These are phyloP conservation scores for Laticauda laticaudata DNA, from an alignment of 2,113 vertebrate genomes.

Conservation along the genomic window DNA sequence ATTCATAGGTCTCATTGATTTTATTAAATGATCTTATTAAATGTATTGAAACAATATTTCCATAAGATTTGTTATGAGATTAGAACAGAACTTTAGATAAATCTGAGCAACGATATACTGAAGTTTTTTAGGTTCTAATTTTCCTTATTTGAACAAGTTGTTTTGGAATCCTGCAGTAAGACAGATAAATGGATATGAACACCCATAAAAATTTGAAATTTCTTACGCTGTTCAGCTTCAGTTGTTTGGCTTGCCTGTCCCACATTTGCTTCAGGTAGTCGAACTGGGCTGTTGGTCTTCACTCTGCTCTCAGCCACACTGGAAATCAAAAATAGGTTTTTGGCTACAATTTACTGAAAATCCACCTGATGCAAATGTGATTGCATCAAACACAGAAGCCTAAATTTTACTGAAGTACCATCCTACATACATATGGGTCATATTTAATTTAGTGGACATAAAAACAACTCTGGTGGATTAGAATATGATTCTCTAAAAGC, in stretches of 20 bases:
- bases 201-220: not conserved
- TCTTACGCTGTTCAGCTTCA: constrained; percentile 84
- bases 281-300: constrained; percentile 86
- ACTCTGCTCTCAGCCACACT: constrained; percentile 80
- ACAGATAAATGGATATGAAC: not conserved
- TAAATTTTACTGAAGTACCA: not conserved
- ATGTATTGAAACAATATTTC: not conserved
- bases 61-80: not conserved
- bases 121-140: not conserved
- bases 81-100: not conserved
- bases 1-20: not conserved
- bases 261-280: constrained; percentile 72
- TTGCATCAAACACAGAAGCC: not conserved
- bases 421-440: not conserved
- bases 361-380: not conserved
- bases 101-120: not conserved
- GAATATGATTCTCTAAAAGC: not conserved
- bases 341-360: not conserved
- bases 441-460: not conserved
- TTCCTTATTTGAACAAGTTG: not conserved
- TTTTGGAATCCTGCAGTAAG: not conserved
- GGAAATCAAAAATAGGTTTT: constrained; percentile 10
- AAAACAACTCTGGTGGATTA: too few relatives aligned
- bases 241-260: constrained; percentile 72
- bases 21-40: not conserved